Evolutionary conservation across 1,140 invertebrate species (phyloP).

Genomic region (Sycophila sp.): DNA sequence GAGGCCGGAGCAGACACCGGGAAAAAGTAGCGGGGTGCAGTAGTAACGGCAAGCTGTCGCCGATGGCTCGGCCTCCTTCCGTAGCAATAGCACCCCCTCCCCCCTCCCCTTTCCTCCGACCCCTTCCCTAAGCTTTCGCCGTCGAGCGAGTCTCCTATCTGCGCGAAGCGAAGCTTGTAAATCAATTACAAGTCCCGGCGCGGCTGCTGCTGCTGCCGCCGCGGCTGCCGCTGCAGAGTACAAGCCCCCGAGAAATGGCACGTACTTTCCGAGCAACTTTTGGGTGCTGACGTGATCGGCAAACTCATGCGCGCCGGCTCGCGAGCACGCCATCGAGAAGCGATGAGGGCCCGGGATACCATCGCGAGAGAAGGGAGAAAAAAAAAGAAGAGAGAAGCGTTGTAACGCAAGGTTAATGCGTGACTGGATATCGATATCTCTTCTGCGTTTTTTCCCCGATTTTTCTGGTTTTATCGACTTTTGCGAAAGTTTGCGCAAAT

Average conservation of each 20-base stretch:
- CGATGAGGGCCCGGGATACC: no score
- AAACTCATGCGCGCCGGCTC: constrained; percentile 50
- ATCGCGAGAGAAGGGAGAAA: background rate
- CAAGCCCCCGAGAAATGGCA: constrained; percentile 54
- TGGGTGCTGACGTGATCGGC: constrained; percentile 59
- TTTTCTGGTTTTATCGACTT: no score
- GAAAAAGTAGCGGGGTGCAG: background rate
- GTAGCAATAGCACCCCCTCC: constrained; percentile 22
- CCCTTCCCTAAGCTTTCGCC: no score
- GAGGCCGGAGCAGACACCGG: background rate
- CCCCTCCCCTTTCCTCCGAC: constrained; percentile 20
- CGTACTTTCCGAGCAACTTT: constrained; percentile 58
- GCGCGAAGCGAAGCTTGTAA: constrained; percentile 56
- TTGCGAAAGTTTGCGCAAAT: no score
- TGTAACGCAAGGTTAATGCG: no score
- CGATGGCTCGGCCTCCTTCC: background rate
- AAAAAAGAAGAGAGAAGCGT: background rate
- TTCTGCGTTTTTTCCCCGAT: no score
- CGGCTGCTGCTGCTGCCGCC: constrained; percentile 28
- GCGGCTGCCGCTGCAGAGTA: background rate
- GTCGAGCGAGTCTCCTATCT: constrained; percentile 39
- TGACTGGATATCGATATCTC: no score
- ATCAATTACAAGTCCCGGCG: constrained; percentile 61
- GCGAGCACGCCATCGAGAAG: no score
- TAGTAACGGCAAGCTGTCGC: constrained; percentile 6